These are phyloP conservation scores for Prosopocoilus inquinatus DNA, from an alignment of 2,888 invertebrate species.

Conservation along the genomic window DNA sequence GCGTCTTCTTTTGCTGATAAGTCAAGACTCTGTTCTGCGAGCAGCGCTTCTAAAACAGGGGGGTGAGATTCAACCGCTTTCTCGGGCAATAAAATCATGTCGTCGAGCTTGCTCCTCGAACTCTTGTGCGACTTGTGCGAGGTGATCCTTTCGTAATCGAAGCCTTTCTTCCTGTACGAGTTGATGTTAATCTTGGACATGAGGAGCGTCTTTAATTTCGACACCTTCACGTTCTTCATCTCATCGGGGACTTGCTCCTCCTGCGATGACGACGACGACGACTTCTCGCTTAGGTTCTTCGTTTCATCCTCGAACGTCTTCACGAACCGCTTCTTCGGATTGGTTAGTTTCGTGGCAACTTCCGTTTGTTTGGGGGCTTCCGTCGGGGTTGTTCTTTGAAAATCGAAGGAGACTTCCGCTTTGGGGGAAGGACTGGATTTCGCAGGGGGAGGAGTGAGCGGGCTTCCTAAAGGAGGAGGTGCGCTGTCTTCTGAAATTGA, in stretches of 20 bases:
- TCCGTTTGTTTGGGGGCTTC: slow-evolving; percentile 20
- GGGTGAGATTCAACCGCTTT: background rate
- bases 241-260: background rate
- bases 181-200: slow-evolving; percentile 28
- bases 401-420: background rate
- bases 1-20: too few species aligned
- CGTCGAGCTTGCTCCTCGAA: too few species aligned
- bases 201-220: slow-evolving; percentile 40
- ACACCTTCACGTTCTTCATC: slow-evolving; percentile 24
- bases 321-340: slow-evolving; percentile 48
- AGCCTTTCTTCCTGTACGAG: slow-evolving; percentile 1
- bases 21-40: background rate
- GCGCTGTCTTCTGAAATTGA: too few species aligned
- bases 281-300: slow-evolving; percentile 10
- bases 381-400: too few species aligned
- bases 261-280: too few species aligned
- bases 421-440: background rate
- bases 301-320: slow-evolving; percentile 46
- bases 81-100: too few species aligned
- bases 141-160: background rate
- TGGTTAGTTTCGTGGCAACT: slow-evolving; percentile 40
- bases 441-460: background rate
- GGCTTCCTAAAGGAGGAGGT: too few species aligned
- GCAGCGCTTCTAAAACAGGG: background rate
- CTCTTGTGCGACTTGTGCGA: background rate